phyloP scores from a whole-genome alignment of 2,888 invertebrate genomes.

The Nomada fucata region DNA sequence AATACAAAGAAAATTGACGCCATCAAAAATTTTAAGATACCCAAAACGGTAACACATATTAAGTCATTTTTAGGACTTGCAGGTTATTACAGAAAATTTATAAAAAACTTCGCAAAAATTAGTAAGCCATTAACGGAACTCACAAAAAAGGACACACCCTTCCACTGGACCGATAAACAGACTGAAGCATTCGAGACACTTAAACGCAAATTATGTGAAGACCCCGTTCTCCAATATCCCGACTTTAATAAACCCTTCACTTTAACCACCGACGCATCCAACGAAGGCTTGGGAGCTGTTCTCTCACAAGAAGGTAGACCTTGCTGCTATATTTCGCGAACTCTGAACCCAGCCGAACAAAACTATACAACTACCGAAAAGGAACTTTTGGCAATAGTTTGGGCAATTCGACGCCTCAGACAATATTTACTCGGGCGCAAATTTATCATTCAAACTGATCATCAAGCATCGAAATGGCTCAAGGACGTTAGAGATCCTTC shows the following conservation, averaged over 20 bases:
- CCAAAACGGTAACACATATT: not conserved
- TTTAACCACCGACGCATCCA: conserved; percentile 9
- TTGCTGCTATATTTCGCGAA: conserved; percentile 1
- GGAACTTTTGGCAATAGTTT: conserved; percentile 12
- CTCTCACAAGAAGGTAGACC: not conserved
- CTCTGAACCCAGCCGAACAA: not conserved
- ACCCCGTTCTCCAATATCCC: conserved; percentile 3
- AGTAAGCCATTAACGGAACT: conserved; percentile 14
- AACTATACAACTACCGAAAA: conserved; percentile 10
- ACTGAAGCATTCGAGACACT: not conserved
- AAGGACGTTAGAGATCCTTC: not conserved
- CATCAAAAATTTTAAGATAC: not conserved
- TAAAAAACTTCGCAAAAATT: conserved; percentile 14
- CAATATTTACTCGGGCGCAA: conserved; percentile 10
- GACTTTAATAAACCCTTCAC: conserved; percentile 22
- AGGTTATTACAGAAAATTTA: conserved; percentile 10
- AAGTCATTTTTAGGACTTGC: conserved; percentile 1
- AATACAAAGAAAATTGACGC: too few relatives aligned
- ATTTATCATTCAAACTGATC: conserved; percentile 6
- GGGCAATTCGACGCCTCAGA: not conserved
- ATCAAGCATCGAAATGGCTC: not conserved
- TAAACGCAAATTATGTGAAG: conserved; percentile 2
- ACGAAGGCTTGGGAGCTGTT: conserved; percentile 2
- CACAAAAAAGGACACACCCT: conserved; percentile 8
- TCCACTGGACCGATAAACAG: not conserved